Base-by-base conservation (phyloP, 2,797 vertebrate genomes). In the Anguilla anguilla region DNA sequence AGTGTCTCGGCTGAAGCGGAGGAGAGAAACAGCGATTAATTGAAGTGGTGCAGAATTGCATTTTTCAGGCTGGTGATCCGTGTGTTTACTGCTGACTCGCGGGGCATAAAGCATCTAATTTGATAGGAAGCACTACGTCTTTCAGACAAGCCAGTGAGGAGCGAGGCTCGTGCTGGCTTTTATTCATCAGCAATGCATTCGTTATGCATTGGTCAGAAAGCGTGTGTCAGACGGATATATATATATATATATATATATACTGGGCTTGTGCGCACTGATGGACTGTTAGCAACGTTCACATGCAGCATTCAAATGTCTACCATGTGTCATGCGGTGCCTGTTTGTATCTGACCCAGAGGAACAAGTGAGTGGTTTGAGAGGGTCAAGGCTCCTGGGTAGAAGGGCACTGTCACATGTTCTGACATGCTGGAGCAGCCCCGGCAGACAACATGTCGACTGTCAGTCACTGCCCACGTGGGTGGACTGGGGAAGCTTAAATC, bases 231-330 rank as follows among this genome's bases (percentile, higher is more conserved):
- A 53, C 0, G 6, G 51, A 6, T 72, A n/a, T 72, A 72, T n/a
- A 72, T 25, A 69, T 69, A n/a, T 72, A n/a, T 72, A 72, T n/a
- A 72, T n/a, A 72, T 72, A n/a, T 72, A n/a, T n/a, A 72, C 10
- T 2, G 35, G 22, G 35, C 35, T 81, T 43, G 6, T 5, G 15
- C 35, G 22, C 13, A 22, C 39, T 19, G 19, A 46, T 46, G 17
- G 39, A 81, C 77, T 81, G 77, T 43, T 46, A 46, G 7, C 77
- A 22, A 39, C 3, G 22, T 17, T 46, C 43, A 46, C 19, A 15
- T 81, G 35, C 55, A 17, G 15, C 55, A 57, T 6, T 46, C 39
- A 25, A 43, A 81, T 25, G 39, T n/a, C 15, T 31, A 35, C 7
- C 39, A 19, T 15, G 28, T 19, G 39, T 13, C 67, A 72, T 72